These are phyloP conservation scores for Tromatobia lineatoria DNA, from an alignment of 2,888 invertebrate species.

Conservation along the genomic window DNA sequence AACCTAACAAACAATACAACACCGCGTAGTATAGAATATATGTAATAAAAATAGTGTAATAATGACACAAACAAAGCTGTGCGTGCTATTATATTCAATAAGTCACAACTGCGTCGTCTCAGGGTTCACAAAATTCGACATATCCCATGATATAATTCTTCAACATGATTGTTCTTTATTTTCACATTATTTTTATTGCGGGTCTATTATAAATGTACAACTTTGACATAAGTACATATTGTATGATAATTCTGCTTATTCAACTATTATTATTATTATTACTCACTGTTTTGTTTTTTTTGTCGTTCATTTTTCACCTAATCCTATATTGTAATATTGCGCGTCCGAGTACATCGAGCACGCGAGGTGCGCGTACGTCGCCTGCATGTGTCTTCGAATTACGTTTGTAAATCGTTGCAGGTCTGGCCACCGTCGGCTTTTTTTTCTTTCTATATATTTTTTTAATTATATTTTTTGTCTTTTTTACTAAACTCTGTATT, in stretches of 20 bases:
- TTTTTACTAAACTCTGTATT: slow-evolving; percentile 21
- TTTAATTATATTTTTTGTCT: slow-evolving; percentile 1
- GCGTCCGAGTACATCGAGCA: slow-evolving; percentile 43
- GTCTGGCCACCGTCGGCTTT: slow-evolving; percentile 55
- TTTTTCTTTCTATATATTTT: slow-evolving; percentile 22
- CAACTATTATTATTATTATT: slow-evolving; percentile 70
- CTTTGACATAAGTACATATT: slow-evolving; percentile 78
- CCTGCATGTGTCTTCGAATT: slow-evolving; percentile 8
- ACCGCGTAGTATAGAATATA: no score
- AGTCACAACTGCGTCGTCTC: not conserved
- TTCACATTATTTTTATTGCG: slow-evolving; percentile 75
- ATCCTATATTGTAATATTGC: slow-evolving; percentile 58
- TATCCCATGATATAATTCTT: not conserved
- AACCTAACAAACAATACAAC: no score
- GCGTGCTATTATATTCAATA: not conserved
- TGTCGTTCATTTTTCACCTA: slow-evolving; percentile 54
- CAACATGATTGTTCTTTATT: slow-evolving; percentile 35
- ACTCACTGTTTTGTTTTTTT: slow-evolving; percentile 61
- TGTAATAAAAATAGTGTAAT: no score
- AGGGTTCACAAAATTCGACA: not conserved
- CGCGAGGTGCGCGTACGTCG: slow-evolving; percentile 26
- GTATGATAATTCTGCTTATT: slow-evolving; percentile 79
- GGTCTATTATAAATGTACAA: slow-evolving; percentile 85
- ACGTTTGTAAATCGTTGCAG: slow-evolving; percentile 13
- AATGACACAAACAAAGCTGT: no score